Percentiles rank a stretch among this genome's conserved stretches.
Evolutionary conservation across 2,888 invertebrate species (phyloP).

Genomic region (Volucella zonaria): DNA sequence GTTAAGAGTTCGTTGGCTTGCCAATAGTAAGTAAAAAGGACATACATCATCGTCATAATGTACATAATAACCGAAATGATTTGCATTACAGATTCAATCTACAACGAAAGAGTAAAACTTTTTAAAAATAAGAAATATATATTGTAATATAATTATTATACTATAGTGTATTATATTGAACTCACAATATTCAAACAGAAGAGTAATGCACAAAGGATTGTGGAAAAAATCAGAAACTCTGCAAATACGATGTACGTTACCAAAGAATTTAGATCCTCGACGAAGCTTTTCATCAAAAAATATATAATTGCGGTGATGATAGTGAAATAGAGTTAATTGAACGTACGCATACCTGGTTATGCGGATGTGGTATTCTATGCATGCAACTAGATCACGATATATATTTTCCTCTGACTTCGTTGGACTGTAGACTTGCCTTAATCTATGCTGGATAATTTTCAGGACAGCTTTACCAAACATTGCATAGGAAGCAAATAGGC

Average conservation of each 20-base stretch:
- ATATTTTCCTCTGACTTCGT: conserved; percentile 71
- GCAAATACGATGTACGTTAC: conserved; percentile 78
- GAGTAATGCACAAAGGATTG: conserved; percentile 78
- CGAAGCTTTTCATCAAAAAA: conserved; percentile 76
- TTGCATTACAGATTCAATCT: conserved; percentile 76
- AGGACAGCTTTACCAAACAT: conserved; percentile 79
- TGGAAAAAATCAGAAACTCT: conserved; percentile 78
- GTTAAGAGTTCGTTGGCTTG: conserved; percentile 79
- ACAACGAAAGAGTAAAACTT: neutral
- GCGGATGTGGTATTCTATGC: conserved; percentile 75
- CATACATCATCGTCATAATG: conserved; percentile 79
- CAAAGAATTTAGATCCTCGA: conserved; percentile 77
- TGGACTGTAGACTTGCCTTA: conserved; percentile 74
- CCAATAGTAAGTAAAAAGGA: conserved; percentile 80
- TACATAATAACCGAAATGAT: conserved; percentile 78
- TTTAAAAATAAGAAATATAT: neutral
- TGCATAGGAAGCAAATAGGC: conserved; percentile 79
- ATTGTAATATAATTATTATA: conserved; percentile 6
- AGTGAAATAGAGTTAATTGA: conserved; percentile 1
- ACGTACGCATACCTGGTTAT: conserved; percentile 74
- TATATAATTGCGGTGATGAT: neutral
- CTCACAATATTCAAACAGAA: conserved; percentile 80
- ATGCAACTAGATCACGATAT: conserved; percentile 74
- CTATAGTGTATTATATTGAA: conserved; percentile 33
- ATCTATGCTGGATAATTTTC: conserved; percentile 76